Conservation (phyloP, 1,140 invertebrate species). For the Drosophila lowei region DNA sequence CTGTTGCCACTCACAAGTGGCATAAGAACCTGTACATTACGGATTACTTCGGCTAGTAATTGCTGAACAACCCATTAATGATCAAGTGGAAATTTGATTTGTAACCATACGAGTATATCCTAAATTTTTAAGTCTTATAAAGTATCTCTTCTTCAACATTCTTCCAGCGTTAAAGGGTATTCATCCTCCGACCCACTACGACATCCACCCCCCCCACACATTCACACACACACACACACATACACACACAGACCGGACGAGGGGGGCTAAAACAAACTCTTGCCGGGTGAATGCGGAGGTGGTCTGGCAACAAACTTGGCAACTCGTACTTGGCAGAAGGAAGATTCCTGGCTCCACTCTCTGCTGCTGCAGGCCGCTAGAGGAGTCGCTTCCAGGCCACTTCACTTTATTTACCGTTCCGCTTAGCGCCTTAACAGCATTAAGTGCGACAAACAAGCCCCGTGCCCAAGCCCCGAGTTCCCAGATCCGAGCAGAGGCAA, state of each 20-base stretch:
- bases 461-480: neutral
- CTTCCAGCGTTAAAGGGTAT: too few species aligned
- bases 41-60: too few species aligned
- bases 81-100: too few species aligned
- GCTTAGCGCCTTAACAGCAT: slow-evolving; percentile 29
- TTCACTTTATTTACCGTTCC: slow-evolving; percentile 74
- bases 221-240: too few species aligned
- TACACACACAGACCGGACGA: neutral
- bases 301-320: slow-evolving; percentile 21
- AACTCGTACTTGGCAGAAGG: slow-evolving; percentile 56
- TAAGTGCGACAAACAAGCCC: slow-evolving; percentile 64
- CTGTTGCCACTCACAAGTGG: too few species aligned
- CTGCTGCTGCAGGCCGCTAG: slow-evolving; percentile 25
- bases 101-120: too few species aligned
- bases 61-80: too few species aligned
- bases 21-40: too few species aligned
- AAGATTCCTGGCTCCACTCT: slow-evolving; percentile 51
- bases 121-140: too few species aligned
- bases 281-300: slow-evolving; percentile 5
- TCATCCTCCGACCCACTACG: too few species aligned
- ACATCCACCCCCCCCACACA: too few species aligned
- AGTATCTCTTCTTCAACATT: too few species aligned
- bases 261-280: slow-evolving; percentile 4
- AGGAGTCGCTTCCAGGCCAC: slow-evolving; percentile 70
- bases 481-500: slow-evolving; percentile 5